Evolutionary conservation across 2,113 vertebrate genomes (phyloP).

Genomic region (Strix uralensis): DNA sequence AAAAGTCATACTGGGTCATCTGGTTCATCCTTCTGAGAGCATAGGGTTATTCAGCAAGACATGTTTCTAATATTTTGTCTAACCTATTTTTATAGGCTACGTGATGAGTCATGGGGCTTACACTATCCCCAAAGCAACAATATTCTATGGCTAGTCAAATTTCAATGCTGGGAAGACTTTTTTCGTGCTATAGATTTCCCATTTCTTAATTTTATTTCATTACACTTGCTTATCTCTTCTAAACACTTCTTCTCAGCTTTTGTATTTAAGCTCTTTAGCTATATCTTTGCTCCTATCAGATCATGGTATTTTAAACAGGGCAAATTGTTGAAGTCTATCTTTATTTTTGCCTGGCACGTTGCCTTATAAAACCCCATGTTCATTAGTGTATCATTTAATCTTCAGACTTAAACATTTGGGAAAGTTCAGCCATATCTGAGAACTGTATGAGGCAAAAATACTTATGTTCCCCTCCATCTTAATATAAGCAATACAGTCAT

Average conservation of each 20-base stretch:
- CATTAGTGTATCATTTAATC: not conserved
- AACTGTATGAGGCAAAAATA: not conserved
- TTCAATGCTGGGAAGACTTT: not conserved
- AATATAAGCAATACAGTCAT: not conserved
- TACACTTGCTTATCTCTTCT: not conserved
- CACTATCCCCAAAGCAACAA: not conserved
- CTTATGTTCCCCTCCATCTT: not conserved
- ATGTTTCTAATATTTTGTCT: conserved; percentile 24
- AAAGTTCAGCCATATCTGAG: not conserved
- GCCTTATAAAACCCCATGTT: not conserved
- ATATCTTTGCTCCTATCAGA: not conserved
- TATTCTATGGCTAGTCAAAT: not conserved
- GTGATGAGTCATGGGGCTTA: not conserved
- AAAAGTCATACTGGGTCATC: not conserved
- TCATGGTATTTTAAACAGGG: not conserved
- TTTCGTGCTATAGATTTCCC: not conserved
- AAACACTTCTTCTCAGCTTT: not conserved
- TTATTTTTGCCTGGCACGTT: not conserved
- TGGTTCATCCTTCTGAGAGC: not conserved
- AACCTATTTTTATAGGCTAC: not conserved
- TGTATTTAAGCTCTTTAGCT: not conserved
- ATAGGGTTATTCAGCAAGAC: not conserved
- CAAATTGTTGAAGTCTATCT: not conserved
- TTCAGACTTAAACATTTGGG: not conserved
- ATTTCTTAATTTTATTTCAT: not conserved